Evolutionary conservation across 2,113 vertebrate genomes (phyloP).

Genomic region (Heterochromis multidens): DNA sequence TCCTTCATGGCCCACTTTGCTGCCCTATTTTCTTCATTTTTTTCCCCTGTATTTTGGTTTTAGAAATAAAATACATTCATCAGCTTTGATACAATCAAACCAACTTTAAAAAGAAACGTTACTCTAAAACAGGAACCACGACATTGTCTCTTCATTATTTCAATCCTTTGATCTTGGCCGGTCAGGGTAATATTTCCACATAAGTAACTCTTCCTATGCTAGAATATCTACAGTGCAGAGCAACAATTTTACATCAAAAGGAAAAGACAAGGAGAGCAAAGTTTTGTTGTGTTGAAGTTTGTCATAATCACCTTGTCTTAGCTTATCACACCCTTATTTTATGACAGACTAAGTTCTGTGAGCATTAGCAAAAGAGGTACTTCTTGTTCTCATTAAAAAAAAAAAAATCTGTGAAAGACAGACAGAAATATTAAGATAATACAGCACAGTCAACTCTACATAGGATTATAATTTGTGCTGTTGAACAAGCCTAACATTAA

Average conservation of each 20-base stretch:
- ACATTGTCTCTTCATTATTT: constrained; percentile 31
- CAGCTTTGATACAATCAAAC: constrained; percentile 10
- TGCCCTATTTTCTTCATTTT: not conserved
- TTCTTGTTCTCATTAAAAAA: not conserved
- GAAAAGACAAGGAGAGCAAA: not conserved
- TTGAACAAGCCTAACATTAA: not conserved
- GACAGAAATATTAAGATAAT: not conserved
- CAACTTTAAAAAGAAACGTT: not conserved
- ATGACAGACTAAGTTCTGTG: not conserved
- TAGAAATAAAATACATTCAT: constrained; percentile 28
- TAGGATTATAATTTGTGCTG: not conserved
- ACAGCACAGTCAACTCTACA: not conserved
- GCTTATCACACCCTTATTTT: not conserved
- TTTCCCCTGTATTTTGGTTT: not conserved
- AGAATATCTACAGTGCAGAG: not conserved
- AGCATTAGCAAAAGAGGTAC: not conserved
- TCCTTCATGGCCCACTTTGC: not conserved
- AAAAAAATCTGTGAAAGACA: not conserved
- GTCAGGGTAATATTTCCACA: constrained; percentile 3
- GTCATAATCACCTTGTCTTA: constrained; percentile 30
- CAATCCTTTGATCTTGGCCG: constrained; percentile 33
- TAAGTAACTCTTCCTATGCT: not conserved
- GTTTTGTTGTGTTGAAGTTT: constrained; percentile 1
- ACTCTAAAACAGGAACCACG: not conserved
- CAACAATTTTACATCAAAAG: constrained; percentile 25